These are phyloP conservation scores for Chlorops oryzae DNA, from an alignment of 1,140 invertebrate species.

Conservation along the genomic window DNA sequence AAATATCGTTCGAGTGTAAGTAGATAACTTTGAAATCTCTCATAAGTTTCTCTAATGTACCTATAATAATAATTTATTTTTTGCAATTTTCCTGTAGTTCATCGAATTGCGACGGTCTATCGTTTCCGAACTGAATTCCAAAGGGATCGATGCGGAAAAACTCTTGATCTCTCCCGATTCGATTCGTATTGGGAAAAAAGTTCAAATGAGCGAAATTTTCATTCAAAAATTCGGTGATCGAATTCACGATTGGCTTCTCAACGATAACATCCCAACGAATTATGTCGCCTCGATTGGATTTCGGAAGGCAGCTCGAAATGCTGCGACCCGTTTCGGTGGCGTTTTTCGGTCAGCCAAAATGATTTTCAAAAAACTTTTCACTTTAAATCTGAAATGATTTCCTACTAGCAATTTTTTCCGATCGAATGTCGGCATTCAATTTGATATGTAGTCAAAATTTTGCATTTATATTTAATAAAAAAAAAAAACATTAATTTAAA, in stretches of 20 bases:
- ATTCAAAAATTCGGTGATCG: conserved; percentile 31
- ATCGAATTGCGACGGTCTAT: conserved; percentile 23
- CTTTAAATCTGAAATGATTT: too few species aligned
- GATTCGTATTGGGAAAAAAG: conserved; percentile 28
- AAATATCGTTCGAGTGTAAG: conserved; percentile 21
- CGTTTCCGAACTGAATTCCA: conserved; percentile 15
- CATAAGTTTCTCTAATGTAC: too few species aligned
- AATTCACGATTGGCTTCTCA: conserved; percentile 32
- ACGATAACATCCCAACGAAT: conserved; percentile 14
- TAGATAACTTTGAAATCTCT: too few species aligned
- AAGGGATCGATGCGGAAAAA: conserved; percentile 2
- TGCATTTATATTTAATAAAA: too few species aligned
- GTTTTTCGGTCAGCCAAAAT: conserved; percentile 24
- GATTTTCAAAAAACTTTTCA: conserved; percentile 24
- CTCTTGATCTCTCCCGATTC: conserved; percentile 24
- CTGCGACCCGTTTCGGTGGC: conserved; percentile 20
- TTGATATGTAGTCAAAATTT: too few species aligned
- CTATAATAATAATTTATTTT: background rate
- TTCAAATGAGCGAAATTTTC: conserved; percentile 26
- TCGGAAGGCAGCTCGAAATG: conserved; percentile 28
- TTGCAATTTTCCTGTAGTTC: conserved; percentile 29
- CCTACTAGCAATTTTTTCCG: too few species aligned
- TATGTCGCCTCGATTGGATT: conserved; percentile 26
- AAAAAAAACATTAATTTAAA: too few species aligned
- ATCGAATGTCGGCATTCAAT: too few species aligned